phyloP scores from a whole-genome alignment of 1,140 invertebrate genomes.

The Apocrypta bakeri region DNA sequence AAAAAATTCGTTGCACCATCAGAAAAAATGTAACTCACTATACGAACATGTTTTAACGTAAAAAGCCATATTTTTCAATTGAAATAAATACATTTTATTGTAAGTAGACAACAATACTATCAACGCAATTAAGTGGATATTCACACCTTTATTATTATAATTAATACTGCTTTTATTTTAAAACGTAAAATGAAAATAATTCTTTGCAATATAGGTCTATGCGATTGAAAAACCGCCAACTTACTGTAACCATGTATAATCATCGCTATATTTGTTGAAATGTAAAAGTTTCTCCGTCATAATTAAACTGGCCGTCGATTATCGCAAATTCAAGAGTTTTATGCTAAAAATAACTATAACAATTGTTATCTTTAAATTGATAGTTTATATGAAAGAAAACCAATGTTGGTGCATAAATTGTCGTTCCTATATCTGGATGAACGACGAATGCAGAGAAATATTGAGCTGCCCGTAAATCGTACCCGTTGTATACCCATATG shows the following conservation, averaged over 20 bases:
- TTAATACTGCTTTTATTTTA: constrained; percentile 19
- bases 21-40: neutral
- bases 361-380: constrained; percentile 25
- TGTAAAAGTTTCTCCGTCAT: constrained; percentile 34
- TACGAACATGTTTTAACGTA: neutral
- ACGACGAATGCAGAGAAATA: constrained; percentile 8
- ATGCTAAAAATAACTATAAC: constrained; percentile 13
- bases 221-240: constrained; percentile 31
- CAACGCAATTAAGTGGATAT: constrained; percentile 19
- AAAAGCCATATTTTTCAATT: constrained; percentile 39
- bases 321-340: constrained; percentile 31
- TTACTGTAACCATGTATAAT: constrained; percentile 29
- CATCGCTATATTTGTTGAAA: constrained; percentile 27
- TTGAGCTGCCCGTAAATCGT: constrained; percentile 37
- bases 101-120: constrained; percentile 16
- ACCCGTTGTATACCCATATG: constrained; percentile 44
- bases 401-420: neutral
- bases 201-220: constrained; percentile 37
- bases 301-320: constrained; percentile 29
- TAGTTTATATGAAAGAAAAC: constrained; percentile 37
- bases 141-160: constrained; percentile 31
- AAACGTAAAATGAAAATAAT: neutral
- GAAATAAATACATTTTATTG: constrained; percentile 26
- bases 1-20: neutral
- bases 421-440: neutral